Base-by-base conservation (phyloP, 2,113 vertebrate genomes). In the Seriola quinqueradiata region DNA sequence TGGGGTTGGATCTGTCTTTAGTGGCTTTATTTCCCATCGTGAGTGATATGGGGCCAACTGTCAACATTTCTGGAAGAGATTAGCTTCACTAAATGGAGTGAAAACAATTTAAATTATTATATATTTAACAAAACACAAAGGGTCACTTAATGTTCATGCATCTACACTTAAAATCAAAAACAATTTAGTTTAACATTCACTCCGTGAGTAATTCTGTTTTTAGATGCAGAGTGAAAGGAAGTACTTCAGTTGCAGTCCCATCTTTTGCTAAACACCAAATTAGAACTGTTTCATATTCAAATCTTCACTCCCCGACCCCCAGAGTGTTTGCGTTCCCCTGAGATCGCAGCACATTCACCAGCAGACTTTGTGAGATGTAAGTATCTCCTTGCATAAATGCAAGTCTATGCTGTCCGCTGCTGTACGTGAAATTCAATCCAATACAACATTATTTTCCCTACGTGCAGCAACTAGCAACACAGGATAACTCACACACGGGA, bases 1-100 rank as follows among this genome's bases (percentile, higher is more conserved):
- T 54, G 48, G 36, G 59, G 77, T 21, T 17, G 44, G 59, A 60
- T 28, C 34, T 69, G 1, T 83, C 50, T 70, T 36, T 75, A 65
- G 36, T 48, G 8, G 48, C 59, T 77, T 82, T 83, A 82, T 74
- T 82, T 89, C 40, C 63, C 44, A n/a, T 64, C 90, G 81, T 78
- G 54, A 73, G 67, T 44, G 25, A 66, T 14, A 46, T 7, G 6
- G 28, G n/a, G 60, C 21, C 28, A 61, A 25, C 10, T 60, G 70
- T 75, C 61, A 72, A 69, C 79, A 70, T 59, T 82, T 76, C 80
- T 3, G 21, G 14, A 50, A 65, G 6, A 36, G 13, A 52, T 78
- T 52, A 63, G 10, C 13, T 59, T 58, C 1, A 46, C 16, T 42
- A 19, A 8, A 11, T 69, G 7, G 1, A 42, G 42, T 7, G 44